phyloP scores from a whole-genome alignment of 2,113 vertebrate species.

The Tachuris rubrigastra region DNA sequence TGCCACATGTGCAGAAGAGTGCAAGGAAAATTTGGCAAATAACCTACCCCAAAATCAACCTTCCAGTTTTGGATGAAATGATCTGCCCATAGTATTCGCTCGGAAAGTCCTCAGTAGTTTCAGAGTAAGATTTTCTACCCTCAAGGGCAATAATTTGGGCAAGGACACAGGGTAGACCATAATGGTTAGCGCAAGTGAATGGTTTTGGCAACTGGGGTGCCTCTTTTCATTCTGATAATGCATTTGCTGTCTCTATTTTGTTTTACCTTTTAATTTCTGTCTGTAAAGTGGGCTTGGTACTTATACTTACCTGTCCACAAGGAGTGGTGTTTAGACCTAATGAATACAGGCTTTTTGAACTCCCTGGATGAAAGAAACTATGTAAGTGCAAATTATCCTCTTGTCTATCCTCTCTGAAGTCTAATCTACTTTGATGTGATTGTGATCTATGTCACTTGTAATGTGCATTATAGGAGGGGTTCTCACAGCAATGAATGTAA shows the following conservation, averaged over 20 bases:
- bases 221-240: background rate
- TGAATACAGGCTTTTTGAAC: slow-evolving; percentile 18
- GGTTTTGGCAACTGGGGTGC: background rate
- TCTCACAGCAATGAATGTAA: background rate
- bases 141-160: background rate
- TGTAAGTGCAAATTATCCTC: slow-evolving; percentile 42
- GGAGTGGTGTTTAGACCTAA: background rate
- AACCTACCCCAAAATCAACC: background rate
- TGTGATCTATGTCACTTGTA: background rate
- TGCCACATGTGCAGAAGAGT: background rate
- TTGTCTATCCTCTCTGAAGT: slow-evolving; percentile 42
- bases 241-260: background rate
- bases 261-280: slow-evolving; percentile 6
- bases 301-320: background rate
- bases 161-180: background rate
- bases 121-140: background rate
- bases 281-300: background rate
- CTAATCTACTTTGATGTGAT: slow-evolving; percentile 42
- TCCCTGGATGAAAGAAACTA: slow-evolving; percentile 26
- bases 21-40: background rate
- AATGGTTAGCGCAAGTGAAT: background rate
- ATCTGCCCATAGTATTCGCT: background rate
- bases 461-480: background rate
- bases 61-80: background rate
- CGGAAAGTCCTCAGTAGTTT: background rate